phyloP scores from a whole-genome alignment of 2,113 vertebrate species.

The Galbula dea region DNA sequence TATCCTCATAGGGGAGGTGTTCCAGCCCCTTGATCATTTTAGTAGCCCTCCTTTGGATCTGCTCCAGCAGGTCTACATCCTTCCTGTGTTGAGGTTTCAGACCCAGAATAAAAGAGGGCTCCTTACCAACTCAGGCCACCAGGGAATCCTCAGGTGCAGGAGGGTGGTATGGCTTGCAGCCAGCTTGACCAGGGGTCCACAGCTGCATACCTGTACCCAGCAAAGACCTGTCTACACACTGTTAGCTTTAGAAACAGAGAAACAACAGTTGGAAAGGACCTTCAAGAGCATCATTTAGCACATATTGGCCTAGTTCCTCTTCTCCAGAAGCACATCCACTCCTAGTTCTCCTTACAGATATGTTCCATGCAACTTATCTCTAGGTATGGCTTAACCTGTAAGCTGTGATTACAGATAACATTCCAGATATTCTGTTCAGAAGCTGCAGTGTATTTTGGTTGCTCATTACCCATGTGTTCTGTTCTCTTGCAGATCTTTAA shows the following conservation, averaged over 20 bases:
- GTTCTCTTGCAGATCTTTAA: conserved; percentile 75
- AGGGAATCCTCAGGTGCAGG: neutral
- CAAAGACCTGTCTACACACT: neutral
- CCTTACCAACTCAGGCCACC: neutral
- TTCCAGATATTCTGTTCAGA: neutral
- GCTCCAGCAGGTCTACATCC: no score
- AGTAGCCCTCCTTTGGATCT: no score
- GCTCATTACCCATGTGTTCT: neutral
- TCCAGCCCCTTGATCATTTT: no score
- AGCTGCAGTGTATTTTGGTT: neutral
- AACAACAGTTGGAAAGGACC: no score
- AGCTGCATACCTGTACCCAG: neutral
- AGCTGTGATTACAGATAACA: neutral
- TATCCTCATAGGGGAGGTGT: no score
- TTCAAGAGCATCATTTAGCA: no score
- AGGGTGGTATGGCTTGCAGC: neutral
- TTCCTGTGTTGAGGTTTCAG: no score
- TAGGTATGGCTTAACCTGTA: neutral
- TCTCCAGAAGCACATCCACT: neutral
- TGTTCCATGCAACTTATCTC: neutral
- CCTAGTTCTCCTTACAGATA: neutral
- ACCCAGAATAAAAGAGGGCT: neutral
- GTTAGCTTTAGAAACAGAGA: neutral
- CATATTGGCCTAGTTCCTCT: neutral
- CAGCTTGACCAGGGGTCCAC: accelerated